A percentile compares a stretch with the other conserved stretches of the same genome.
These are phyloP conservation scores for Drosophila niveifrons DNA, from an alignment of 2,888 invertebrate genomes.

Conservation along the genomic window DNA sequence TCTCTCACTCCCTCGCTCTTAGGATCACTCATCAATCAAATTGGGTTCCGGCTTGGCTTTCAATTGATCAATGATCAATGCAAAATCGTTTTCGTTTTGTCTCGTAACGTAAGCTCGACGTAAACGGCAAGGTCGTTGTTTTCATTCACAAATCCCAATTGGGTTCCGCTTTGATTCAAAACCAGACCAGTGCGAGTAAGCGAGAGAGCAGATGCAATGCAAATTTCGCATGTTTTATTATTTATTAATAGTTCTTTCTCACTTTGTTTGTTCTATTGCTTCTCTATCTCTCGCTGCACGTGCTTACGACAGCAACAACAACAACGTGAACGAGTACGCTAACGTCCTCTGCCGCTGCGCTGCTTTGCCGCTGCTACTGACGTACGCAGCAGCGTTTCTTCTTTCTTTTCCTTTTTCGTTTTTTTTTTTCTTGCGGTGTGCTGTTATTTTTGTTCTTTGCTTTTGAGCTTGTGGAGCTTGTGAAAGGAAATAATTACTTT, in stretches of 20 bases:
- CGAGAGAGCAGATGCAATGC: slow-evolving; percentile 40
- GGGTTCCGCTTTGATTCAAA: slow-evolving; percentile 57
- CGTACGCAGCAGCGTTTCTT: slow-evolving; percentile 29
- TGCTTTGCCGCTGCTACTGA: slow-evolving; percentile 11
- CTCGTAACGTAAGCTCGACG: slow-evolving; percentile 51
- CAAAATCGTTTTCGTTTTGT: slow-evolving; percentile 33
- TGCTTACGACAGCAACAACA: slow-evolving; percentile 41
- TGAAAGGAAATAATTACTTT: slow-evolving; percentile 77
- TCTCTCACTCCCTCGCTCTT: neutral
- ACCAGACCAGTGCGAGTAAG: slow-evolving; percentile 5
- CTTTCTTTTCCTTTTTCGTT: slow-evolving; percentile 11
- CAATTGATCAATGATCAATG: slow-evolving; percentile 54
- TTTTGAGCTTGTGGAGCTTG: slow-evolving; percentile 61
- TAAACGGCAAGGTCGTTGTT: slow-evolving; percentile 52
- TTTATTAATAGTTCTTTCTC: slow-evolving; percentile 56
- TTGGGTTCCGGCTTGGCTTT: slow-evolving; percentile 44
- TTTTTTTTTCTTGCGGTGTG: slow-evolving; percentile 28
- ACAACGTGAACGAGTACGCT: slow-evolving; percentile 16
- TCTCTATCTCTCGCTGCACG: slow-evolving; percentile 39
- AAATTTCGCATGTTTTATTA: slow-evolving; percentile 38
- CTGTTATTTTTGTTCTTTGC: slow-evolving; percentile 66
- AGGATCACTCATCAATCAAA: slow-evolving; percentile 44
- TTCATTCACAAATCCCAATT: slow-evolving; percentile 68
- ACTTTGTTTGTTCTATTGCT: slow-evolving; percentile 22
- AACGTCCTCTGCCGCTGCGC: slow-evolving; percentile 14